Conservation (phyloP, 2,113 vertebrate species). For the Cebidichthys violaceus region DNA sequence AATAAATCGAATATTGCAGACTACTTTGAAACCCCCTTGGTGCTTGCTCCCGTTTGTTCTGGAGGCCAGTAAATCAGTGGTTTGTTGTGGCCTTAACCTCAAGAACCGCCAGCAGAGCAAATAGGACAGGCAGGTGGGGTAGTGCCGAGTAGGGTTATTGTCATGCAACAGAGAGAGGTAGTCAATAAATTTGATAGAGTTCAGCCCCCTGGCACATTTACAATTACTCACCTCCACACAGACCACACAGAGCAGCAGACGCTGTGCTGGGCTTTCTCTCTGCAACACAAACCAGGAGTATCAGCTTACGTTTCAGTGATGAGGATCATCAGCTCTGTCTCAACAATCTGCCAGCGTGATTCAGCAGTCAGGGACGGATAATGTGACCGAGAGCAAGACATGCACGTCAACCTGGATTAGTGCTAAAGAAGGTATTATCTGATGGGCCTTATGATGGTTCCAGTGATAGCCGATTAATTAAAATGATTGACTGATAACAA, state of each 20-base stretch:
- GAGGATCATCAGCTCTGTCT: constrained; percentile 22
- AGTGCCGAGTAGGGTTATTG: constrained; percentile 57
- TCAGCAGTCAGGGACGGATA: constrained; percentile 37
- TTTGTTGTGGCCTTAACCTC: constrained; percentile 75
- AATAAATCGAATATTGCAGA: constrained; percentile 74
- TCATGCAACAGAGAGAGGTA: constrained; percentile 58
- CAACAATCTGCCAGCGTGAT: constrained; percentile 14
- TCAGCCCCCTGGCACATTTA: constrained; percentile 63
- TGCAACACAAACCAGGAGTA: constrained; percentile 12
- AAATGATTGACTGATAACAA: constrained; percentile 58
- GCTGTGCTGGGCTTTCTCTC: constrained; percentile 8
- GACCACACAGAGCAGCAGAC: constrained; percentile 18
- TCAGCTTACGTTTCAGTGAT: constrained; percentile 30
- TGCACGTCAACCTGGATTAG: constrained; percentile 43
- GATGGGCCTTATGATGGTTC: constrained; percentile 45
- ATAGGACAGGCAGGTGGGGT: constrained; percentile 57
- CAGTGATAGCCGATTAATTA: constrained; percentile 60
- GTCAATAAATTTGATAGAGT: constrained; percentile 76
- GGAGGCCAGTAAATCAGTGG: constrained; percentile 69
- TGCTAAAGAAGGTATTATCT: constrained; percentile 39
- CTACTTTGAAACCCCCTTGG: constrained; percentile 65
- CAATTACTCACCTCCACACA: constrained; percentile 53
- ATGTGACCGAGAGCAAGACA: constrained; percentile 40
- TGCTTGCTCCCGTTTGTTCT: constrained; percentile 73
- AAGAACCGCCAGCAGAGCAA: constrained; percentile 65